These are phyloP conservation scores for Limenitis camilla DNA, from an alignment of 2,888 invertebrate genomes.

Conservation along the genomic window DNA sequence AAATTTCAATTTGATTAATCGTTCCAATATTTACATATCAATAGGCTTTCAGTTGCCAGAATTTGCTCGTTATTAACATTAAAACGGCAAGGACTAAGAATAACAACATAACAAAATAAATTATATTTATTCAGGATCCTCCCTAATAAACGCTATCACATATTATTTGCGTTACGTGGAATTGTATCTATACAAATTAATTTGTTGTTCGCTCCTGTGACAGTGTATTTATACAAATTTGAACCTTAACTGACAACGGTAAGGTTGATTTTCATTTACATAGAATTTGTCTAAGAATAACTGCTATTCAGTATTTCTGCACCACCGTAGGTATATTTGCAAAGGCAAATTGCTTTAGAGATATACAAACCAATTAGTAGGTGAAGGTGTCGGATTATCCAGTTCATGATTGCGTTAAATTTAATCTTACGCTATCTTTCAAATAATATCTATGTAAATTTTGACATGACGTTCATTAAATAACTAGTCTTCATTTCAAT, in stretches of 20 bases:
- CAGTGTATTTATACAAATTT: neutral
- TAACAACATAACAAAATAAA: constrained; percentile 28
- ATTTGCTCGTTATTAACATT: neutral
- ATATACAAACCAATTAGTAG: constrained; percentile 12
- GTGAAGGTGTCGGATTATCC: constrained; percentile 10
- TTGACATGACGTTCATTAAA: too few relatives aligned
- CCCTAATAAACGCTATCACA: constrained; percentile 36
- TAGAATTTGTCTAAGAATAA: constrained; percentile 4
- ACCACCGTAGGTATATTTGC: constrained; percentile 9
- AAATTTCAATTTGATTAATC: too few relatives aligned
- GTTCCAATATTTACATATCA: too few relatives aligned
- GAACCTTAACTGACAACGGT: neutral
- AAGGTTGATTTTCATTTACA: neutral
- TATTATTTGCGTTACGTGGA: constrained; percentile 31
- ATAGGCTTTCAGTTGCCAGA: neutral
- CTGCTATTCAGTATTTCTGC: constrained; percentile 4
- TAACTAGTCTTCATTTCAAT: too few relatives aligned
- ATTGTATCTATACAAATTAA: constrained; percentile 18
- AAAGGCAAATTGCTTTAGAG: constrained; percentile 12
- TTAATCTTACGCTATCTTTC: neutral
- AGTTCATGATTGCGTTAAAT: constrained; percentile 2
- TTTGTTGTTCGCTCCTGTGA: constrained; percentile 8
- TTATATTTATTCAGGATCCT: constrained; percentile 40
- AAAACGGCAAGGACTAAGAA: neutral
- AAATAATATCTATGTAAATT: constrained; percentile 1